Conservation (phyloP, 2,113 vertebrate species). For the Neogobius melanostomus region DNA sequence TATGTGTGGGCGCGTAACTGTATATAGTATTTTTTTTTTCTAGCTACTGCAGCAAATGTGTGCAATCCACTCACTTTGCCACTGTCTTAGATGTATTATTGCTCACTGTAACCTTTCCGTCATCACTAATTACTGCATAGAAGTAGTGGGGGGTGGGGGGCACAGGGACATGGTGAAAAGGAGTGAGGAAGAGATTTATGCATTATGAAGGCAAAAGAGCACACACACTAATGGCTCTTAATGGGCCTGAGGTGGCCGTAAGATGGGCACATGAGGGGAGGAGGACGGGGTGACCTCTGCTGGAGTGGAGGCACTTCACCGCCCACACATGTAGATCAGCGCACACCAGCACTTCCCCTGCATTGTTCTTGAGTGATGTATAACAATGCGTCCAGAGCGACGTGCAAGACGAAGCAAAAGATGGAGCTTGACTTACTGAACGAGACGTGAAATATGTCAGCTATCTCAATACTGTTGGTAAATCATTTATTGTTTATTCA, state of each 20-base stretch:
- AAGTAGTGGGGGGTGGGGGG: conserved; percentile 54
- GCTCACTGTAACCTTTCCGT: conserved; percentile 68
- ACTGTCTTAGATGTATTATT: conserved; percentile 58
- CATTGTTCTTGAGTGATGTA: conserved; percentile 23
- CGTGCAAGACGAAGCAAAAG: conserved; percentile 22
- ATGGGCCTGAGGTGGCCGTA: conserved; percentile 84
- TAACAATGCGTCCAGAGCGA: conserved; percentile 23
- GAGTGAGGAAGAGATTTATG: conserved; percentile 70
- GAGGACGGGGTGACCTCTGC: conserved; percentile 89
- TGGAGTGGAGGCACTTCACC: conserved; percentile 87
- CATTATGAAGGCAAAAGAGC: conserved; percentile 69
- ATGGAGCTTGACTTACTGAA: conserved; percentile 1
- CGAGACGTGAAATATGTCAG: background rate
- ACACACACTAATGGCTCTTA: conserved; percentile 82
- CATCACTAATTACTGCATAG: conserved; percentile 69
- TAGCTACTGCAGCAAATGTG: conserved; percentile 33
- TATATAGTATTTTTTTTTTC: conserved; percentile 19
- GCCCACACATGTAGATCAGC: conserved; percentile 78
- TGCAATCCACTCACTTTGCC: conserved; percentile 54
- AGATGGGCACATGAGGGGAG: conserved; percentile 60
- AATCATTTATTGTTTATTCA: too few species aligned
- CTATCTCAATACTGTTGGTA: too few species aligned
- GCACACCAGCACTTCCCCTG: conserved; percentile 29
- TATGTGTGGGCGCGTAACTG: background rate
- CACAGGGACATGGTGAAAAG: conserved; percentile 40